Conservation (phyloP, 2,113 vertebrate genomes). For the Platysternon megacephalum region DNA sequence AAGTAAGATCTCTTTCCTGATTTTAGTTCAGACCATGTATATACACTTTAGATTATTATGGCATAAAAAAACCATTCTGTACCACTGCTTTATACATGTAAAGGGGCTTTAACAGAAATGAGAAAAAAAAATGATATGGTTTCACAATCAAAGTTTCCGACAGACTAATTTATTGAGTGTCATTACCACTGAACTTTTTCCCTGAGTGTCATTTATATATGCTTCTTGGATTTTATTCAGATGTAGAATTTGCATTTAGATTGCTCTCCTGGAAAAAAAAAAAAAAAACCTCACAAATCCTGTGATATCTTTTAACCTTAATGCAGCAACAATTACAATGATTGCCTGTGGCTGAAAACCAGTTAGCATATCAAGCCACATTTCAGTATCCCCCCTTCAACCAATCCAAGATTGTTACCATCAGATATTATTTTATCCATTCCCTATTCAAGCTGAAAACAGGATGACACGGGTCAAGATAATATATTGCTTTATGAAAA, state of each 20-base stretch:
- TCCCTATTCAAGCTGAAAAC: not conserved
- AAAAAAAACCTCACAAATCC: constrained; percentile 5
- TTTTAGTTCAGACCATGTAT: not conserved
- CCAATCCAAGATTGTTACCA: not conserved
- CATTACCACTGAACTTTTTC: not conserved
- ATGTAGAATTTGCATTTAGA: constrained; percentile 74
- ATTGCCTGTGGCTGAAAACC: constrained; percentile 27
- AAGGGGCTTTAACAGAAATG: not conserved
- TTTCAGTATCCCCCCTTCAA: constrained; percentile 15
- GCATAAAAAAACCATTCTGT: not conserved
- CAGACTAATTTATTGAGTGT: constrained; percentile 8
- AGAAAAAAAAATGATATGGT: not conserved
- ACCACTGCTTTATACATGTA: not conserved
- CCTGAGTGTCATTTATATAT: constrained; percentile 19
- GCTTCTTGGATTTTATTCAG: constrained; percentile 57
- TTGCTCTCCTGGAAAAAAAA: constrained; percentile 27
- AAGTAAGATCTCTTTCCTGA: not conserved
- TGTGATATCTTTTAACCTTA: constrained; percentile 32
- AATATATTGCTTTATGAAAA: not conserved
- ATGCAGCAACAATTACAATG: constrained; percentile 12
- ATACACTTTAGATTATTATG: not conserved
- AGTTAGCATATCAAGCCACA: not conserved
- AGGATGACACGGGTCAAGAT: not conserved
- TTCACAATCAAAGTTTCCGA: not conserved
- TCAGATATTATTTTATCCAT: not conserved